Evolutionary conservation across 2,888 invertebrate genomes (phyloP), one percentile per base, ranked within the genome.

Genomic region (Amphipoea oculea): DNA sequence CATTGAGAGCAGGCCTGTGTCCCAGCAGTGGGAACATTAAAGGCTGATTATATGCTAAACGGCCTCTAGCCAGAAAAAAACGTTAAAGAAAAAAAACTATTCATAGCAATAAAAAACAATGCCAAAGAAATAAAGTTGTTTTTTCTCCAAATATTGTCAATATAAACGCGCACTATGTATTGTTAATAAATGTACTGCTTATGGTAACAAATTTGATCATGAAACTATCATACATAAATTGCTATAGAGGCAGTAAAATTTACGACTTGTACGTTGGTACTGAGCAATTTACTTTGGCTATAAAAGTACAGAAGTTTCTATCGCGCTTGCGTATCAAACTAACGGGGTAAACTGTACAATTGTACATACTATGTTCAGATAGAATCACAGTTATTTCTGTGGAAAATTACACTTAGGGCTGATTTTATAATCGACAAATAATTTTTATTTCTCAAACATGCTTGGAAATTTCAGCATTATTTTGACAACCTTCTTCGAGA

Each of bases 131-230:
- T 68, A 68, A 14, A 68, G n/a, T 36, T 4, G 1, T 82, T 65
- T 73, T 70, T 76, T 42, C 29, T 29, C 7, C 0, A 68, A 23
- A 57, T 54, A 57, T n/a, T 63, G 67, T n/a, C 72, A 65, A 65
- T 51, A 65, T 29, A 80, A 36, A 63, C 14, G 9, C 4, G 4
- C 9, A 6, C 36, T 82, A 77, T 60, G 36, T 36, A 36, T 36
- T 36, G 63, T n/a, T 69, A 73, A 62, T 74, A 72, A 65, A 83
- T 75, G 29, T 62, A 79, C 14, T 36, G 12, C 65, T 75, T 72
- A 72, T n/a, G 29, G 29, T 40, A 83, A 72, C 83, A 78, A 73
- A 82, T 79, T 79, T 69, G 79, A 75, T 75, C 74, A 69, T 69
- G 57, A 72, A n/a, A 73, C 75, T 75, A 60, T 83, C 60, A 67